These are phyloP conservation scores for Xanthia togata DNA, from an alignment of 2,888 invertebrate genomes.

Conservation along the genomic window DNA sequence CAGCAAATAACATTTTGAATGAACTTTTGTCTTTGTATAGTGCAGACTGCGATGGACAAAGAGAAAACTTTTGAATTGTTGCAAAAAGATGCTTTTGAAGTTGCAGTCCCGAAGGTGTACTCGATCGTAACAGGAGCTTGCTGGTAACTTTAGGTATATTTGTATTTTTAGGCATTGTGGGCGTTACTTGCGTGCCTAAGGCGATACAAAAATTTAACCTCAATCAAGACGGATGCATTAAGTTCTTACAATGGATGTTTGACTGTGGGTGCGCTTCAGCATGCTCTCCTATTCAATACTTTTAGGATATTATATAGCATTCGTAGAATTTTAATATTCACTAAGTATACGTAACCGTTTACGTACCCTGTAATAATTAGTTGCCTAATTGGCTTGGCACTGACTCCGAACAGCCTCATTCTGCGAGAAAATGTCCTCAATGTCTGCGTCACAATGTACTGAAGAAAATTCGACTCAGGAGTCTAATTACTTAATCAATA, in stretches of 20 bases:
- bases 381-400: conserved; percentile 14
- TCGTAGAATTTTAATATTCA: not conserved
- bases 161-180: conserved; percentile 11
- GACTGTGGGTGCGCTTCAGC: not conserved
- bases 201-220: not conserved
- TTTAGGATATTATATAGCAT: not conserved
- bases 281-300: not conserved
- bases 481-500: conserved; percentile 33
- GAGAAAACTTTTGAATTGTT: conserved; percentile 52
- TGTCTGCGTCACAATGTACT: conserved; percentile 14
- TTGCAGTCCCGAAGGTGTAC: conserved; percentile 45
- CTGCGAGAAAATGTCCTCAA: not conserved
- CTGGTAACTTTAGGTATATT: conserved; percentile 26
- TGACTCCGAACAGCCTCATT: conserved; percentile 12
- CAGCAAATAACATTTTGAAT: conserved; percentile 14
- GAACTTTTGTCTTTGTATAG: conserved; percentile 17
- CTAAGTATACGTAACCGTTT: not conserved
- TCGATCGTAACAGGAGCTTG: conserved; percentile 43
- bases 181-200: not conserved
- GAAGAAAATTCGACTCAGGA: not conserved
- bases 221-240: not conserved
- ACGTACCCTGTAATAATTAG: conserved; percentile 18
- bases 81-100: conserved; percentile 53
- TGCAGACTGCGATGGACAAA: conserved; percentile 39
- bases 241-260: not conserved